These are phyloP conservation scores for Drosophila atripex DNA, from an alignment of 2,888 invertebrate genomes.

Conservation along the genomic window DNA sequence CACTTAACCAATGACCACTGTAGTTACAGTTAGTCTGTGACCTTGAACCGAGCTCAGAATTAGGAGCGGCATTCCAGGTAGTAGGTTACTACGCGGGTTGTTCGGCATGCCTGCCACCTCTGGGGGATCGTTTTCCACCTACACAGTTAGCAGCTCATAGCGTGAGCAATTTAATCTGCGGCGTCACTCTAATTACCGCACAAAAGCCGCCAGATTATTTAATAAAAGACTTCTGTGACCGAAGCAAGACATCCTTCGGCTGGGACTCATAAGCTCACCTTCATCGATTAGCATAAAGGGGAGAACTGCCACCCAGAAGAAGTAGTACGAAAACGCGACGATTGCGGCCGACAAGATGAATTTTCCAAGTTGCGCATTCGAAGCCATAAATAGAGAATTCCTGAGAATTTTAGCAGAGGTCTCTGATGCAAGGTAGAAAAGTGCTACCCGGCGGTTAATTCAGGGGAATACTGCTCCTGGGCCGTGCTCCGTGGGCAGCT, in stretches of 20 bases:
- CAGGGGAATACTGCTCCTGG: conserved; percentile 24
- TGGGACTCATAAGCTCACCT: conserved; percentile 83
- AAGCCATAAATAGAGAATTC: conserved; percentile 84
- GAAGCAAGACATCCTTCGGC: not conserved
- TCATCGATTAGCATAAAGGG: conserved; percentile 88
- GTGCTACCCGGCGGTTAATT: conserved; percentile 48
- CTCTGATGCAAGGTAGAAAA: conserved; percentile 2
- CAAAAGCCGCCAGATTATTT: conserved; percentile 68
- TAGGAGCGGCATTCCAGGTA: conserved; percentile 25
- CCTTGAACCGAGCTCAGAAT: conserved; percentile 24
- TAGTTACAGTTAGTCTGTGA: conserved; percentile 26
- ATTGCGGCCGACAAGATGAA: conserved; percentile 85
- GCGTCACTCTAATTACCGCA: conserved; percentile 64
- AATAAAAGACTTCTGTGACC: conserved; percentile 57
- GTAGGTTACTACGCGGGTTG: not conserved
- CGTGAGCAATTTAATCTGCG: conserved; percentile 55
- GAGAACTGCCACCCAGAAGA: conserved; percentile 88
- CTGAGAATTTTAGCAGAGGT: conserved; percentile 8
- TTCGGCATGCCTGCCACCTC: conserved; percentile 1
- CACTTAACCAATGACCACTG: conserved; percentile 4
- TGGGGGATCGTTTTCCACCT: conserved; percentile 1
- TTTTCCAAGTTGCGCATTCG: conserved; percentile 87
- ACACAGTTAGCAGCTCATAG: conserved; percentile 15
- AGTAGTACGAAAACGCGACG: conserved; percentile 86
- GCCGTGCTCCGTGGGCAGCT: conserved; percentile 9